Evolutionary conservation across 2,888 invertebrate species (phyloP).

Genomic region (Leucoma salicis): DNA sequence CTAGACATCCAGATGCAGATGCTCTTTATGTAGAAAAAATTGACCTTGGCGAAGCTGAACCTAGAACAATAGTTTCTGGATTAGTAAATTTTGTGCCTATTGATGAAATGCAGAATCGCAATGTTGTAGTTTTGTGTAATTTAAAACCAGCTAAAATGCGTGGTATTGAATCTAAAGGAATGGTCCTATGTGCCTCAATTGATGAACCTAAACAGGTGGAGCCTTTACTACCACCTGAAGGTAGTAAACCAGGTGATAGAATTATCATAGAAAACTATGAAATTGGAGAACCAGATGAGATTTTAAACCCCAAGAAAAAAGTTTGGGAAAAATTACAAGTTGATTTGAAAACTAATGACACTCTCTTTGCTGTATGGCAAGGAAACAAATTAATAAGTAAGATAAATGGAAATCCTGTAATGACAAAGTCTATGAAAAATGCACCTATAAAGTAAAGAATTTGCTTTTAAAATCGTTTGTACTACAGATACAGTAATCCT

Average conservation of each 20-base stretch:
- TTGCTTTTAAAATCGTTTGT: neutral
- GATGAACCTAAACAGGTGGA: conserved; percentile 92
- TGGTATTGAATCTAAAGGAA: conserved; percentile 94
- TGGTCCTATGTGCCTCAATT: conserved; percentile 95
- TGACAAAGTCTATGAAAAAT: conserved; percentile 88
- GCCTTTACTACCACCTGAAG: conserved; percentile 89
- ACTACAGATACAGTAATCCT: neutral
- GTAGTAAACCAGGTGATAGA: conserved; percentile 90
- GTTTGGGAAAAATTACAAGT: conserved; percentile 96
- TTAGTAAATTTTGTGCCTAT: conserved; percentile 95
- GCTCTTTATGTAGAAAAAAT: conserved; percentile 95
- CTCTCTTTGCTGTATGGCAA: conserved; percentile 92
- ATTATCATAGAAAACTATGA: conserved; percentile 92
- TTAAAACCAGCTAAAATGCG: conserved; percentile 98
- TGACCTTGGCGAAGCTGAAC: conserved; percentile 90
- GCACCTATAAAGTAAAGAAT: conserved; percentile 88
- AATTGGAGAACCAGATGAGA: conserved; percentile 89
- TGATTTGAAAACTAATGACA: conserved; percentile 87
- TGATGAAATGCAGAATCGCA: conserved; percentile 93
- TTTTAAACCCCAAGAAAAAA: conserved; percentile 97
- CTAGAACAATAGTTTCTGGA: conserved; percentile 91
- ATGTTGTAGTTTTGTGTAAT: conserved; percentile 97
- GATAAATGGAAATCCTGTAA: conserved; percentile 87
- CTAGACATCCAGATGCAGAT: conserved; percentile 95
- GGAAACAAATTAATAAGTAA: conserved; percentile 88